Evolutionary conservation across 2,888 invertebrate genomes (phyloP).

Genomic region (Scelioninae gen. 1): DNA sequence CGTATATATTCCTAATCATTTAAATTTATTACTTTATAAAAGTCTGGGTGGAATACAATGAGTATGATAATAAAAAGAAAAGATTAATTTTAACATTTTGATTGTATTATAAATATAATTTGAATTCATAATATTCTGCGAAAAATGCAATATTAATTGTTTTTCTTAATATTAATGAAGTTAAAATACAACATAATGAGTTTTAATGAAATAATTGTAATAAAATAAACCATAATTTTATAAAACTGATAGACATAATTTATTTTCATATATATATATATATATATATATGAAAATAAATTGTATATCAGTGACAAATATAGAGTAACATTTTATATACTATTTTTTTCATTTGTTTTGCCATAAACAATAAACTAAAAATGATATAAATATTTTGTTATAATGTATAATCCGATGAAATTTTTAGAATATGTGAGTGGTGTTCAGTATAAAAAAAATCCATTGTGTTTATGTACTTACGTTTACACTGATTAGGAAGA

Average conservation of each 20-base stretch:
- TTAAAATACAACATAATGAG: no score
- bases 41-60: not conserved
- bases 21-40: conserved; percentile 5
- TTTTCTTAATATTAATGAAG: no score
- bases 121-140: no score
- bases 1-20: conserved; percentile 6
- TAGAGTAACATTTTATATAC: not conserved
- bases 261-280: no score
- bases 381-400: not conserved
- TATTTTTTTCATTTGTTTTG: not conserved
- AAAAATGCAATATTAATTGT: no score
- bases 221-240: no score
- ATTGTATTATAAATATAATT: not conserved
- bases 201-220: no score
- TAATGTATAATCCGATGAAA: not conserved
- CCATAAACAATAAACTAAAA: not conserved
- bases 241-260: no score
- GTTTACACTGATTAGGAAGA: conserved; percentile 90
- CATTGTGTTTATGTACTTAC: conserved; percentile 86
- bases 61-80: not conserved
- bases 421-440: conserved; percentile 3
- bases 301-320: not conserved
- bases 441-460: conserved; percentile 3
- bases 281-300: no score
- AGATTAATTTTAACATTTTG: not conserved